Percentiles rank a stretch among this genome's conserved stretches.
Evolutionary conservation across 2,888 invertebrate species (phyloP).

Genomic region (Latheticus oryzae): DNA sequence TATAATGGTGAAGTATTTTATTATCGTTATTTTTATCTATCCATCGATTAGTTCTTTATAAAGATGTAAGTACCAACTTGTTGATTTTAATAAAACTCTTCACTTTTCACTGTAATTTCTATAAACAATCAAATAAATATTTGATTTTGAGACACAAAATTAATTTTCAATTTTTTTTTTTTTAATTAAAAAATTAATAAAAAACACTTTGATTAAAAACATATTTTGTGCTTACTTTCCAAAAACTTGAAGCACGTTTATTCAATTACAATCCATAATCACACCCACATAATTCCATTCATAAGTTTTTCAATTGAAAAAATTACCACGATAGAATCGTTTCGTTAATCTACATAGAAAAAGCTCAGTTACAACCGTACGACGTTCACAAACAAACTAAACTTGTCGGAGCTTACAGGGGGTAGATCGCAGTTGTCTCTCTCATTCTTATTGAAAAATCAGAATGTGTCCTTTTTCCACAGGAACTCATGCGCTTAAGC

Average conservation of each 20-base stretch:
- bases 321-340: conserved; percentile 18
- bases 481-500: conserved; percentile 39
- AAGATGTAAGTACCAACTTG: conserved; percentile 5
- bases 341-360: conserved; percentile 31
- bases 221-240: conserved; percentile 28
- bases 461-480: conserved; percentile 16
- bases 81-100: no score
- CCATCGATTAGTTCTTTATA: no score
- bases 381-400: conserved; percentile 42
- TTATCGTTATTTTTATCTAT: no score
- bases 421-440: conserved; percentile 22
- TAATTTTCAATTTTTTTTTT: no score
- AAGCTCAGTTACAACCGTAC: conserved; percentile 23
- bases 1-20: no score
- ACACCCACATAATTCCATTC: conserved; percentile 9
- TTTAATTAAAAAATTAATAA: no score
- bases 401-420: conserved; percentile 39
- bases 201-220: no score
- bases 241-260: no score
- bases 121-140: no score
- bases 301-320: conserved; percentile 2
- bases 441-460: neutral
- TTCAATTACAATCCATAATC: conserved; percentile 15
- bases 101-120: no score
- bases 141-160: no score